Evolutionary conservation across 2,797 vertebrate genomes (phyloP).

Genomic region (Fringilla coelebs): DNA sequence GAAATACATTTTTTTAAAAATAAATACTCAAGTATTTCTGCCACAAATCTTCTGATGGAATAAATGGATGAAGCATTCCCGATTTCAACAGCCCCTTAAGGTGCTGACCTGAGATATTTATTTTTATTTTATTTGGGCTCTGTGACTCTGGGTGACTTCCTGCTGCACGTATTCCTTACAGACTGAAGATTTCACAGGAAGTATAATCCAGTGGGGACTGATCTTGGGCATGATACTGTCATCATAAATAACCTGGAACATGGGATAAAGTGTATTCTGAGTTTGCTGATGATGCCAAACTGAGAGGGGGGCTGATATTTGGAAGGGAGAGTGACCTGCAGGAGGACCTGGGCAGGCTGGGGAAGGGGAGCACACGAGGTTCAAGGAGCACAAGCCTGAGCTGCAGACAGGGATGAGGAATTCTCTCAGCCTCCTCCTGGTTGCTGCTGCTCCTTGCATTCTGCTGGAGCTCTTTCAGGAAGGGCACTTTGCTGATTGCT

Average conservation of each 20-base stretch:
- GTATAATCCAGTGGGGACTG: neutral
- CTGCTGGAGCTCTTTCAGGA: neutral
- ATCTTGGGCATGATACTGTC: neutral
- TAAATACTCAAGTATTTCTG: neutral
- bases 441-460: neutral
- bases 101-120: neutral
- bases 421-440: neutral
- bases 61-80: neutral
- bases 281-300: neutral
- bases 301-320: rapidly evolving
- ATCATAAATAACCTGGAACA: no score
- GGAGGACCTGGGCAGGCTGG: neutral
- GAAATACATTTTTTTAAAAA: neutral
- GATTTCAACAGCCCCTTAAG: neutral
- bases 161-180: neutral
- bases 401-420: rapidly evolving
- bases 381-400: neutral
- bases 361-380: neutral
- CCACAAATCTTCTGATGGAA: neutral
- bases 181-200: neutral
- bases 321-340: neutral
- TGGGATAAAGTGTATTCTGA: neutral
- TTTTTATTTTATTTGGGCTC: no score
- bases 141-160: neutral
- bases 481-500: neutral